A percentile compares a stretch with the other conserved stretches of the same genome.
Evolutionary conservation across 2,888 invertebrate genomes (phyloP).

Genomic region (Yponomeuta evonymella): DNA sequence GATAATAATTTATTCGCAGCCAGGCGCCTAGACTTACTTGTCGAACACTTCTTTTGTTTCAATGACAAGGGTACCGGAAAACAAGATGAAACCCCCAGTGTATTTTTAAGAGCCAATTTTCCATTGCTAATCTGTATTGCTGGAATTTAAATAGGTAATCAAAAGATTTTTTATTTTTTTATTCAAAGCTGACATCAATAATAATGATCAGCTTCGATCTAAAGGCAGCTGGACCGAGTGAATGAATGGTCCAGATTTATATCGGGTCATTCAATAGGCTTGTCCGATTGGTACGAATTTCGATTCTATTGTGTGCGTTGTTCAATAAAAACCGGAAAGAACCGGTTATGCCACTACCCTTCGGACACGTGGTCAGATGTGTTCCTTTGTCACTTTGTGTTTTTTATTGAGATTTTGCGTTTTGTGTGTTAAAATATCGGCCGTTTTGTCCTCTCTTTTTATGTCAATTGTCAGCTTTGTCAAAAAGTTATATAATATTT

Average conservation of each 20-base stretch:
- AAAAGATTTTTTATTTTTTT: background rate
- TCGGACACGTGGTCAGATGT: slow-evolving; percentile 57
- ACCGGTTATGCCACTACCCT: slow-evolving; percentile 54
- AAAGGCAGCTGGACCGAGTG: slow-evolving; percentile 49
- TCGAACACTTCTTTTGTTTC: slow-evolving; percentile 16
- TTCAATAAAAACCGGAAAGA: slow-evolving; percentile 63
- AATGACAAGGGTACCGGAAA: slow-evolving; percentile 12
- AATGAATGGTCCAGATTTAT: slow-evolving; percentile 17
- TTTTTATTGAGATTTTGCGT: slow-evolving; percentile 45
- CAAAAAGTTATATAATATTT: too few relatives aligned
- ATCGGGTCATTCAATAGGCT: slow-evolving; percentile 12
- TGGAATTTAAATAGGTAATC: background rate
- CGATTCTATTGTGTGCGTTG: slow-evolving; percentile 55
- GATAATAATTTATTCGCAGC: slow-evolving; percentile 72
- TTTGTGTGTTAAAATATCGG: slow-evolving; percentile 55
- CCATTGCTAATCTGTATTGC: background rate
- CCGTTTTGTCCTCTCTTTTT: slow-evolving; percentile 43
- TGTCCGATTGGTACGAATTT: slow-evolving; percentile 40
- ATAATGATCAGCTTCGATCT: slow-evolving; percentile 49
- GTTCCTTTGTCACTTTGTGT: slow-evolving; percentile 32
- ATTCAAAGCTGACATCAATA: slow-evolving; percentile 46
- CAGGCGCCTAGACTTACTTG: slow-evolving; percentile 19
- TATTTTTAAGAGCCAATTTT: slow-evolving; percentile 8
- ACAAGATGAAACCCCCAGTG: background rate
- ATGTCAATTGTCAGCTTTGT: background rate